Percentiles rank a stretch among this genome's conserved stretches.
Conservation (phyloP, 2,888 invertebrate species). For the Clepsis dumicolana region DNA sequence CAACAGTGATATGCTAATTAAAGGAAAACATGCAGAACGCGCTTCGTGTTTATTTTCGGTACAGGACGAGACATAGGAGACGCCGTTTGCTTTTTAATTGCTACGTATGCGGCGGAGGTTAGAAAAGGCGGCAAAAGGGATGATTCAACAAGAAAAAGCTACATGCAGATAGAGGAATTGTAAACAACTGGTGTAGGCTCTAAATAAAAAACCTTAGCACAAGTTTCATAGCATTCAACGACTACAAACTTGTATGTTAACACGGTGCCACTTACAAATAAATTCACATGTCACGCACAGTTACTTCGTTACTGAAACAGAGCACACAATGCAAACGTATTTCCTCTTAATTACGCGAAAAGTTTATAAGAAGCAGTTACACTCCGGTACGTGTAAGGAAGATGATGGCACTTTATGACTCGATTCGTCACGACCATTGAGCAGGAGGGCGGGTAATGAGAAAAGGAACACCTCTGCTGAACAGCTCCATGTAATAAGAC, state of each 20-base stretch:
- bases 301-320: constrained; percentile 25
- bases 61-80: constrained; percentile 66
- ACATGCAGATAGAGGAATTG: constrained; percentile 22
- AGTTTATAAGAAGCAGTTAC: constrained; percentile 53
- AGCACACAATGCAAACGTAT: constrained; percentile 32
- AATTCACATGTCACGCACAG: constrained; percentile 27
- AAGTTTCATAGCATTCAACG: background rate
- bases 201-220: background rate
- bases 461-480: constrained; percentile 56
- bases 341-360: constrained; percentile 65
- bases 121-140: constrained; percentile 35
- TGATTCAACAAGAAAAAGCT: constrained; percentile 16
- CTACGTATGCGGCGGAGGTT: constrained; percentile 18
- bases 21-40: constrained; percentile 80
- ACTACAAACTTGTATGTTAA: background rate
- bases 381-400: constrained; percentile 53
- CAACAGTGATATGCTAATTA: constrained; percentile 85
- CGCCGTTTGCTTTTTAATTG: constrained; percentile 59
- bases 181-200: constrained; percentile 16
- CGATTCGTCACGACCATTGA: constrained; percentile 84
- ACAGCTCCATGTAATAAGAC: constrained; percentile 63
- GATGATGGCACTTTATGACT: constrained; percentile 77
- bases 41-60: constrained; percentile 76
- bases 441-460: constrained; percentile 68
- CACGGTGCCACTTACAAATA: constrained; percentile 16